Percentiles rank a stretch among this genome's conserved stretches.
These are phyloP conservation scores for Sarotherodon lohbergeri DNA, from an alignment of 2,113 vertebrate species.

Conservation along the genomic window DNA sequence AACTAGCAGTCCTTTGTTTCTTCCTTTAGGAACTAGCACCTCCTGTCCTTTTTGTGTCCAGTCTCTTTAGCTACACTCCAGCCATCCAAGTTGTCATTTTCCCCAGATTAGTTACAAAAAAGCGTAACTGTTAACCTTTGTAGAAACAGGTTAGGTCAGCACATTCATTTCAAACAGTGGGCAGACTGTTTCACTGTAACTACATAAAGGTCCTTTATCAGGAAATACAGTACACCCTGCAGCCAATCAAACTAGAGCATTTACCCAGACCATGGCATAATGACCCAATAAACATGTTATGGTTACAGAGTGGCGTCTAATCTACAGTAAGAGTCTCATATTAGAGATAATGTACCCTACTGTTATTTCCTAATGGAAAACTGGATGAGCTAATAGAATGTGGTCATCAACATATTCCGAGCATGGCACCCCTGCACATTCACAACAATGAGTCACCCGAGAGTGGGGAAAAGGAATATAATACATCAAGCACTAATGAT, in stretches of 20 bases:
- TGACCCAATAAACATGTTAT: not conserved
- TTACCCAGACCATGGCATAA: not conserved
- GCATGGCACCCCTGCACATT: not conserved
- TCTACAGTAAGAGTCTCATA: not conserved
- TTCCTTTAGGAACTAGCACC: not conserved
- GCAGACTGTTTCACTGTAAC: not conserved
- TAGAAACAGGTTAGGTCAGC: not conserved
- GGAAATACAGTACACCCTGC: not conserved
- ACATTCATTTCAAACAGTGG: not conserved
- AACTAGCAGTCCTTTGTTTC: not conserved
- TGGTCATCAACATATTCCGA: slow-evolving; percentile 36
- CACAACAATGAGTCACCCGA: slow-evolving; percentile 29
- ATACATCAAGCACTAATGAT: not conserved
- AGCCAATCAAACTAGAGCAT: not conserved
- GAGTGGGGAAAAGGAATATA: slow-evolving; percentile 3
- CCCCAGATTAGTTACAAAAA: not conserved
- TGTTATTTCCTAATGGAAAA: slow-evolving; percentile 13
- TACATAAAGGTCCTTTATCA: not conserved
- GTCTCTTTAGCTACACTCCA: not conserved
- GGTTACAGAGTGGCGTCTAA: not conserved
- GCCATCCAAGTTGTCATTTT: not conserved
- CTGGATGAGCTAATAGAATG: not conserved
- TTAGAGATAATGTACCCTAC: slow-evolving; percentile 12
- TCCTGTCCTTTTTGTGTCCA: not conserved
- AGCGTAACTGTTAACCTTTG: no score